Percentiles rank a stretch among this genome's conserved stretches.
Evolutionary conservation across 1,140 invertebrate species (phyloP).

Genomic region (Lutraria rhynchaena): DNA sequence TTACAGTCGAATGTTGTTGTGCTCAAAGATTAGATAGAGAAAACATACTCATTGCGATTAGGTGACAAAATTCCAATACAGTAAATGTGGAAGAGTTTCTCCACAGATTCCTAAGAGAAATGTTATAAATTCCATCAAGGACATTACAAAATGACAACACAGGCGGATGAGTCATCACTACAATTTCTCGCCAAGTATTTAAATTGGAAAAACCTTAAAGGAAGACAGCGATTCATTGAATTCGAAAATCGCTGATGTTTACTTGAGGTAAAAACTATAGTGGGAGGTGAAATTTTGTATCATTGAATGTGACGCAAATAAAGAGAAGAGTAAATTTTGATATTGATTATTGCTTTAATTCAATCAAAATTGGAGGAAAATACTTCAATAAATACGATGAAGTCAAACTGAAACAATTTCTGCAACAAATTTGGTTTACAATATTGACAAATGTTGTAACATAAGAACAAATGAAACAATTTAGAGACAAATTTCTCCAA

Average conservation of each 20-base stretch:
- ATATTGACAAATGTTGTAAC: no score
- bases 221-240: not conserved
- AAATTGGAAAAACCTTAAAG: not conserved
- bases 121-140: conserved; percentile 9
- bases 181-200: conserved; percentile 13
- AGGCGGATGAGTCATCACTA: conserved; percentile 30
- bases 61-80: conserved; percentile 29
- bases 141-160: conserved; percentile 51
- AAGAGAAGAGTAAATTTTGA: no score
- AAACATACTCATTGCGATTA: not conserved
- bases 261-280: no score
- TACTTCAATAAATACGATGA: no score
- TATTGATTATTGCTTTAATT: no score
- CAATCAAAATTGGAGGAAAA: no score
- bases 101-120: conserved; percentile 13
- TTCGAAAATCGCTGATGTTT: not conserved
- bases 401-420: no score
- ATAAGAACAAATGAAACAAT: no score
- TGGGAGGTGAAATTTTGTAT: not conserved
- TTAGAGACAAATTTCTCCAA: no score
- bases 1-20: no score
- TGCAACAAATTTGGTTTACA: no score
- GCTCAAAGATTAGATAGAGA: not conserved
- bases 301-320: no score
- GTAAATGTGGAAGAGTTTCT: conserved; percentile 22